Conservation (phyloP, 2,797 vertebrate species). For the Coregonus suidteri region DNA sequence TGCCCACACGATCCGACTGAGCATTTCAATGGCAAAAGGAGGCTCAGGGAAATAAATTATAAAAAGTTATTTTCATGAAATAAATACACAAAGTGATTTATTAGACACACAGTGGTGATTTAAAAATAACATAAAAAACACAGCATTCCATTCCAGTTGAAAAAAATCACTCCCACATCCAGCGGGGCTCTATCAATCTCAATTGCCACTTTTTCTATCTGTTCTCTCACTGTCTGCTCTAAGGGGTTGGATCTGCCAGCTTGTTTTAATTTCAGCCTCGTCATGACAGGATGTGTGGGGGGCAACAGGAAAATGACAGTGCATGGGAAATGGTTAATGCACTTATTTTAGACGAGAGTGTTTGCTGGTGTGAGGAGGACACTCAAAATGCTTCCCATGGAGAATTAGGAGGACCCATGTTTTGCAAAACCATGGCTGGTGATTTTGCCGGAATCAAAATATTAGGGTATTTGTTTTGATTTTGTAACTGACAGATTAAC, state of each 20-base stretch:
- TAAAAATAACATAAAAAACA: neutral
- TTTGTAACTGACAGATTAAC: neutral
- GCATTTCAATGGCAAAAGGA: neutral
- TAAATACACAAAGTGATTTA: too few species aligned
- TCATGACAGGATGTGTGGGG: conserved; percentile 33
- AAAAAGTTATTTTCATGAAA: too few species aligned
- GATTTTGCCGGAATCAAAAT: neutral
- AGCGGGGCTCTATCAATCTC: conserved; percentile 18
- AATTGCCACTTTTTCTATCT: conserved; percentile 6
- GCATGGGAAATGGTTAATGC: conserved; percentile 65
- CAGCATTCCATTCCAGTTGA: neutral
- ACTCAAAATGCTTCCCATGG: neutral
- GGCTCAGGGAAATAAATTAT: too few species aligned
- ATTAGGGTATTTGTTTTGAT: neutral
- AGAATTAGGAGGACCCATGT: neutral
- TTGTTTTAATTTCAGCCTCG: conserved; percentile 33
- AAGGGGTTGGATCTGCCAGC: conserved; percentile 14
- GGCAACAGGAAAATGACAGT: conserved; percentile 64
- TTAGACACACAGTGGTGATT: neutral
- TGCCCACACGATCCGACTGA: too few species aligned
- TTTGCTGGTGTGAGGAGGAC: conserved; percentile 50
- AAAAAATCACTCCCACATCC: conserved; percentile 13
- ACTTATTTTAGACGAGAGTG: conserved; percentile 53
- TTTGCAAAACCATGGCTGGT: neutral
- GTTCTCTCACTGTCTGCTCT: conserved; percentile 14